Evolutionary conservation across 1,140 invertebrate genomes (phyloP).

Genomic region (Sitophilus oryzae): DNA sequence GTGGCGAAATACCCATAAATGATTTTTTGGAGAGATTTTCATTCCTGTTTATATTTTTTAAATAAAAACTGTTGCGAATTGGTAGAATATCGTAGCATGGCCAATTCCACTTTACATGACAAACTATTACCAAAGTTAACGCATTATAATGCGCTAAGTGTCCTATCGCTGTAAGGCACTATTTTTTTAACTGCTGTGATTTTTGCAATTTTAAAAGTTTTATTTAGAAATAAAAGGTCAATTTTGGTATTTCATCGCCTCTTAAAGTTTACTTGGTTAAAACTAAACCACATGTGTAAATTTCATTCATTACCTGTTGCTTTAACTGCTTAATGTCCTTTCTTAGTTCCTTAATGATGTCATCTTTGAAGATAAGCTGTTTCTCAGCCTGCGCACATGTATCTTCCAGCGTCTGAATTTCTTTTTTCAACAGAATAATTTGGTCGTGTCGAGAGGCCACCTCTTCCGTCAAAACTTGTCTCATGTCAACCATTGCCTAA

Average conservation of each 20-base stretch:
- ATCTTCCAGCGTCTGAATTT: slow-evolving; percentile 46
- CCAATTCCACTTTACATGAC: no score
- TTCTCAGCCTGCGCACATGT: slow-evolving; percentile 44
- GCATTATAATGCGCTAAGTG: no score
- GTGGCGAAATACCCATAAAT: no score
- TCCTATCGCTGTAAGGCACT: no score
- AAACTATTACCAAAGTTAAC: neutral
- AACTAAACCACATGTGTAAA: neutral
- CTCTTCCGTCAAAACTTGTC: slow-evolving; percentile 46
- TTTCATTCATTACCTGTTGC: slow-evolving; percentile 27
- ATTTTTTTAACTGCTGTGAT: no score
- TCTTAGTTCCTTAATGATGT: slow-evolving; percentile 51
- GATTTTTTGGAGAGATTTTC: no score
- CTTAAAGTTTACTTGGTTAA: neutral
- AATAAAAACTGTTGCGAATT: no score
- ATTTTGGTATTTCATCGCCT: no score
- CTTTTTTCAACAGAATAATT: slow-evolving; percentile 41
- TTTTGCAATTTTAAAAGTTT: no score
- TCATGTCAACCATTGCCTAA: slow-evolving; percentile 44
- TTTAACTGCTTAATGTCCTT: slow-evolving; percentile 46
- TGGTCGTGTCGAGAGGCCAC: slow-evolving; percentile 48
- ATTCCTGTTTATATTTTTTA: no score
- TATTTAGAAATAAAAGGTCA: no score
- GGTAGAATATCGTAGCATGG: no score
- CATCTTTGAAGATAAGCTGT: slow-evolving; percentile 49